Percentiles rank a stretch among this genome's conserved stretches.
These are phyloP conservation scores for Crocodylus rhombifer DNA, from an alignment of 2,797 vertebrate species.

Conservation along the genomic window DNA sequence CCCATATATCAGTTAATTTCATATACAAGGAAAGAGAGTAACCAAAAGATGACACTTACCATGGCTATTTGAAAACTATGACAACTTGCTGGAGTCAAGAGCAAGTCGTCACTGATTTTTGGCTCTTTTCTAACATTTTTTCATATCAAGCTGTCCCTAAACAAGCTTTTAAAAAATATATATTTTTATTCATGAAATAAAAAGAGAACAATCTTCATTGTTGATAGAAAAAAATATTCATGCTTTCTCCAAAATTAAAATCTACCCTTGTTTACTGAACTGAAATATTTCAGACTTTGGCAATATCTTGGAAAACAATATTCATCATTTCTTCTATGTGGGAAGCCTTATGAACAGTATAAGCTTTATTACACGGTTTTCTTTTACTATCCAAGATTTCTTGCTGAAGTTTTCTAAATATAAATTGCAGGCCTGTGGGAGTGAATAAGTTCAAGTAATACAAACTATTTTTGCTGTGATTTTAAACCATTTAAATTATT, in stretches of 20 bases:
- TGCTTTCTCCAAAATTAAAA: conserved; percentile 52
- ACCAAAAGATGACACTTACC: not conserved
- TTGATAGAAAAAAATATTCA: conserved; percentile 3
- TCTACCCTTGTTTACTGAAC: not conserved
- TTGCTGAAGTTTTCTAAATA: not conserved
- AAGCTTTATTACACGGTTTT: conserved; percentile 22
- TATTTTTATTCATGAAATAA: not conserved
- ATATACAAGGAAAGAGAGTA: not conserved
- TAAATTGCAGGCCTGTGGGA: not conserved
- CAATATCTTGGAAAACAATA: conserved; percentile 16
- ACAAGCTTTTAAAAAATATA: not conserved
- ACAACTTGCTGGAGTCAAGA: not conserved
- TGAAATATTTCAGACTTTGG: conserved; percentile 42
- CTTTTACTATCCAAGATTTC: not conserved
- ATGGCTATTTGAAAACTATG: not conserved
- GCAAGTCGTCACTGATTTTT: not conserved
- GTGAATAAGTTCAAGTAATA: not conserved
- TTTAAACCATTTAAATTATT: not conserved
- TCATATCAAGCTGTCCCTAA: not conserved
- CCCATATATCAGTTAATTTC: not conserved
- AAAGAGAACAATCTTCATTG: conserved; percentile 4
- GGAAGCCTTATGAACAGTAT: not conserved
- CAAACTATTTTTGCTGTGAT: not conserved
- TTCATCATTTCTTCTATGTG: conserved; percentile 41
- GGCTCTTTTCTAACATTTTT: not conserved